phyloP scores from a whole-genome alignment of 2,888 invertebrate species.

The Lochmaea capreae region DNA sequence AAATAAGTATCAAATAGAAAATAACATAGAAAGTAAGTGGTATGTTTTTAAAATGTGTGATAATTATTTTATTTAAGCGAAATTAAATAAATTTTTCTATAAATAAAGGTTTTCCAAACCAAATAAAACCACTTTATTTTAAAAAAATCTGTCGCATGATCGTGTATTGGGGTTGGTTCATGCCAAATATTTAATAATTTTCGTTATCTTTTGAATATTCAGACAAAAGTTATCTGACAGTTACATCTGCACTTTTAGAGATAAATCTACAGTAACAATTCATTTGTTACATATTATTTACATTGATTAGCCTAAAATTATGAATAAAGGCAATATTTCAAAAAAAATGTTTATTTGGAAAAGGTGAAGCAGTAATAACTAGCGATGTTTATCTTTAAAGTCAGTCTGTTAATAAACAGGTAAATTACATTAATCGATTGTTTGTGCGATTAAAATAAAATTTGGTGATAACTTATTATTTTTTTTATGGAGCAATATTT shows the following conservation, averaged over 20 bases:
- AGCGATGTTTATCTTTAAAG: background rate
- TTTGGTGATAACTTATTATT: background rate
- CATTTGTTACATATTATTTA: background rate
- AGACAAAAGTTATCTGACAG: background rate
- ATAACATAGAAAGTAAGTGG: no score
- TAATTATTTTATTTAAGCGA: no score
- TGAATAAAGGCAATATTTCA: background rate
- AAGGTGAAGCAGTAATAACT: background rate
- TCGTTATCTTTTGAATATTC: no score
- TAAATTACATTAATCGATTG: background rate
- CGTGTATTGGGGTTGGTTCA: no score
- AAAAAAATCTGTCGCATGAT: no score
- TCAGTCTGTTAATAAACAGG: background rate
- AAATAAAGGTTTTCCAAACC: no score
- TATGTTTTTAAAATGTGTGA: no score
- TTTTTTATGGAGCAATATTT: background rate
- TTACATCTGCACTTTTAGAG: background rate
- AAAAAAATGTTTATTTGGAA: background rate
- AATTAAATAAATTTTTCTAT: no score
- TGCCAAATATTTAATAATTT: no score
- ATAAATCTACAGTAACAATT: no score
- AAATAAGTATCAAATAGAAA: no score
- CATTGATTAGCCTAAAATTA: background rate
- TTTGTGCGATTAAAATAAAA: background rate
- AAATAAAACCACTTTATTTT: no score